These are phyloP conservation scores for Conomelus anceps DNA, from an alignment of 2,888 invertebrate genomes.

Conservation along the genomic window DNA sequence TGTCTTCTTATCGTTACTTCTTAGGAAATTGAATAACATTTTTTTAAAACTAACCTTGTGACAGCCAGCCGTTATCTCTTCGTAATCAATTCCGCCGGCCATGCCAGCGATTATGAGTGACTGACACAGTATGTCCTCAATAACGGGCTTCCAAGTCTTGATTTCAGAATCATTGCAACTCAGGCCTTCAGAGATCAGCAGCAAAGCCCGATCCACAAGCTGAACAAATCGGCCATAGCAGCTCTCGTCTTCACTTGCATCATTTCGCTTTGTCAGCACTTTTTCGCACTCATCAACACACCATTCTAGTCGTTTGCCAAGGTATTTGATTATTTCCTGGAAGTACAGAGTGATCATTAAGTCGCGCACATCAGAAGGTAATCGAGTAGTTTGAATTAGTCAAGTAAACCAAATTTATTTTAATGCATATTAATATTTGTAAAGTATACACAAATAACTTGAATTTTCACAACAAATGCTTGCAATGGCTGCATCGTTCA, in stretches of 20 bases:
- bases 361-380: too few species aligned
- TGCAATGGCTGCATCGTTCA: too few species aligned
- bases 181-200: conserved; percentile 9
- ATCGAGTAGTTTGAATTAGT: too few species aligned
- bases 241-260: conserved; percentile 22
- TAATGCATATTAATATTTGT: too few species aligned
- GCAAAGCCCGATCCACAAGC: conserved; percentile 24
- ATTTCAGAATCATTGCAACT: background rate
- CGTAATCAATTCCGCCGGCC: conserved; percentile 41
- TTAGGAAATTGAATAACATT: background rate
- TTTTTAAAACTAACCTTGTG: conserved; percentile 44
- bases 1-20: too few species aligned
- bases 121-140: conserved; percentile 43
- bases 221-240: conserved; percentile 29
- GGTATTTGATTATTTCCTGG: conserved; percentile 29
- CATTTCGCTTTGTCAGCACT: conserved; percentile 21
- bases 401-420: too few species aligned
- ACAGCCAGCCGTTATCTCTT: conserved; percentile 42
- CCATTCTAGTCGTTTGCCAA: conserved; percentile 30
- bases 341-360: background rate
- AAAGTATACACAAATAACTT: too few species aligned
- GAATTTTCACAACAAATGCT: too few species aligned
- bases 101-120: conserved; percentile 45
- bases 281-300: conserved; percentile 28
- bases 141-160: conserved; percentile 29